phyloP scores from a whole-genome alignment of 2,797 vertebrate species.

The Mormyrus proboscirostris region DNA sequence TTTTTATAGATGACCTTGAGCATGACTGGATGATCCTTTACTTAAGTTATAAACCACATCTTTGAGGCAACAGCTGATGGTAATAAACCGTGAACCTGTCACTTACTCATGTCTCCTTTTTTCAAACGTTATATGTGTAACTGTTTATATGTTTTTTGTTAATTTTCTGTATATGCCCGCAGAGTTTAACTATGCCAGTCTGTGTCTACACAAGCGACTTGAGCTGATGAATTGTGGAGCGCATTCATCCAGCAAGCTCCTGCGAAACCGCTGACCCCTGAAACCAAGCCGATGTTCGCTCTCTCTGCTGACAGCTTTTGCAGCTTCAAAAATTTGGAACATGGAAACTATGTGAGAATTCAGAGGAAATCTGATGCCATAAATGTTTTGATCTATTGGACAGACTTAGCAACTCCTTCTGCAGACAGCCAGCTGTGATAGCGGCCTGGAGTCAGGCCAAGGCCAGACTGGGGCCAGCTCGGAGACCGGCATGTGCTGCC shows the following conservation, averaged over 20 bases:
- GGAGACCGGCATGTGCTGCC: conserved; percentile 31
- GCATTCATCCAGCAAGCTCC: conserved; percentile 33
- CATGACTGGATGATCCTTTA: neutral
- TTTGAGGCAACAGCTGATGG: neutral
- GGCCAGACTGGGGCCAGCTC: conserved; percentile 26
- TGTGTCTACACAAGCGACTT: conserved; percentile 39
- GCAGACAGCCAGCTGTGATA: conserved; percentile 34
- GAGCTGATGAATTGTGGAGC: conserved; percentile 35
- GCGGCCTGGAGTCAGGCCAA: conserved; percentile 19
- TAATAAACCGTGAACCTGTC: neutral
- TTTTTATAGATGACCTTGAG: neutral
- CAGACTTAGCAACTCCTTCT: conserved; percentile 41
- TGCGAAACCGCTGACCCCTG: conserved; percentile 46
- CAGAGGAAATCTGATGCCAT: conserved; percentile 38
- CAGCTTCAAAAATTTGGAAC: conserved; percentile 25
- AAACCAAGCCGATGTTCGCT: conserved; percentile 20
- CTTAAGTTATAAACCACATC: neutral
- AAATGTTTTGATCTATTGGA: conserved; percentile 46
- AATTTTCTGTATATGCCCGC: neutral
- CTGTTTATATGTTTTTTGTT: conserved; percentile 26
- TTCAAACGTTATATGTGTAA: neutral
- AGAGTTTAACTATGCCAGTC: conserved; percentile 38
- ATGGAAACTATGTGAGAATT: conserved; percentile 33
- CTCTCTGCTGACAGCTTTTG: conserved; percentile 23
- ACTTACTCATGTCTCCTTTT: neutral